Evolutionary conservation across 2,888 invertebrate species (phyloP).

Genomic region (Zeuzera pyrina): DNA sequence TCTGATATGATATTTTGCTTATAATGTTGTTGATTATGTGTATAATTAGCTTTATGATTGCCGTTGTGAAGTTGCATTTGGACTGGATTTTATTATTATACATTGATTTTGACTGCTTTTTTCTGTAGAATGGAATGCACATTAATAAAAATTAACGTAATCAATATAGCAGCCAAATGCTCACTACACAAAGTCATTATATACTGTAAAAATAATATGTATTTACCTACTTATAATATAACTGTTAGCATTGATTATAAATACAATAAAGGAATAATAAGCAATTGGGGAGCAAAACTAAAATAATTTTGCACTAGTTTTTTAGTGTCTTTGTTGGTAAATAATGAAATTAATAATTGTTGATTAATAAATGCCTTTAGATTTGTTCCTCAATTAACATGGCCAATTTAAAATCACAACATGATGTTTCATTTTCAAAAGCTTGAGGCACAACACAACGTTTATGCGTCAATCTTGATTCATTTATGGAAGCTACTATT

Average conservation of each 20-base stretch:
- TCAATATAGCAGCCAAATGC: conserved; percentile 37
- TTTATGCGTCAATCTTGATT: too few species aligned
- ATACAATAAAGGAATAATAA: conserved; percentile 43
- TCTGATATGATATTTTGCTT: conserved; percentile 29
- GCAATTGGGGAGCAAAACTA: conserved; percentile 62
- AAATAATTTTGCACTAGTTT: conserved; percentile 24
- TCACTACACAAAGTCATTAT: conserved; percentile 33
- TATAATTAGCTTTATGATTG: conserved; percentile 19
- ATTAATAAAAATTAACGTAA: too few species aligned
- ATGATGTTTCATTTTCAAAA: not conserved
- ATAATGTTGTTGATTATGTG: conserved; percentile 30
- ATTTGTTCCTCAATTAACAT: conserved; percentile 59
- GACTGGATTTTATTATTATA: too few species aligned
- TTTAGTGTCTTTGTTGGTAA: conserved; percentile 32
- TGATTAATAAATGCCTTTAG: conserved; percentile 39
- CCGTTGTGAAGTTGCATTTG: conserved; percentile 34
- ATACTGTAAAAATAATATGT: conserved; percentile 33
- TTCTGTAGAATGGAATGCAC: conserved; percentile 24
- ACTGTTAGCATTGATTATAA: conserved; percentile 27
- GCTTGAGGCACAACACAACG: too few species aligned
- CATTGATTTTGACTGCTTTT: conserved; percentile 16
- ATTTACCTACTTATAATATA: conserved; percentile 30
- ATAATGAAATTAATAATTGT: conserved; percentile 27
- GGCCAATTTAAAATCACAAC: too few species aligned
- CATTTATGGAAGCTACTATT: too few species aligned